Conservation (phyloP, 2,888 invertebrate species). For the Actias luna region DNA sequence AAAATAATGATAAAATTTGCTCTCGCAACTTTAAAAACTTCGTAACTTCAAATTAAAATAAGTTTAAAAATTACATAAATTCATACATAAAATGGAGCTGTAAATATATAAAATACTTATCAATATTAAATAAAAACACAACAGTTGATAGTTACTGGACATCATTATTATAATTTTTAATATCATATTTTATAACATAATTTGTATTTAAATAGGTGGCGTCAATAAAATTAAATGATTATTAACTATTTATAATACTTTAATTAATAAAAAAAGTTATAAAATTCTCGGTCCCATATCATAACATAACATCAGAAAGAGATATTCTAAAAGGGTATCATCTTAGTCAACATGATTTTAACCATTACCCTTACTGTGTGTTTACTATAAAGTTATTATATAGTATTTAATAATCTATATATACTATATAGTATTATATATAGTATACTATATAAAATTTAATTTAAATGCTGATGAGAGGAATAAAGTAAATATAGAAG, state of each 20-base stretch:
- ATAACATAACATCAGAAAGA: background rate
- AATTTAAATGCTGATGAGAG: too few relatives aligned
- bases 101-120: conserved; percentile 8
- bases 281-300: background rate
- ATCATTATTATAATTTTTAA: background rate
- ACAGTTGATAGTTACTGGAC: background rate
- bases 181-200: background rate
- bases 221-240: background rate
- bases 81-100: conserved; percentile 8
- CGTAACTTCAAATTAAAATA: conserved; percentile 8
- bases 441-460: too few relatives aligned
- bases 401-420: background rate
- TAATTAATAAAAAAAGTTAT: background rate
- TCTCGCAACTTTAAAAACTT: conserved; percentile 3
- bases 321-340: background rate
- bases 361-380: background rate
- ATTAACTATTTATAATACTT: background rate
- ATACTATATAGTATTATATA: too few relatives aligned
- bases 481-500: too few relatives aligned
- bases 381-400: background rate
- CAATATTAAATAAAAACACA: background rate
- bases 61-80: conserved; percentile 11
- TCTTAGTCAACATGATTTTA: background rate
- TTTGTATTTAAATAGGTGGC: background rate
- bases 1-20: conserved; percentile 24